phyloP scores from a whole-genome alignment of 2,113 vertebrate species.

The Spermophilus dauricus region DNA sequence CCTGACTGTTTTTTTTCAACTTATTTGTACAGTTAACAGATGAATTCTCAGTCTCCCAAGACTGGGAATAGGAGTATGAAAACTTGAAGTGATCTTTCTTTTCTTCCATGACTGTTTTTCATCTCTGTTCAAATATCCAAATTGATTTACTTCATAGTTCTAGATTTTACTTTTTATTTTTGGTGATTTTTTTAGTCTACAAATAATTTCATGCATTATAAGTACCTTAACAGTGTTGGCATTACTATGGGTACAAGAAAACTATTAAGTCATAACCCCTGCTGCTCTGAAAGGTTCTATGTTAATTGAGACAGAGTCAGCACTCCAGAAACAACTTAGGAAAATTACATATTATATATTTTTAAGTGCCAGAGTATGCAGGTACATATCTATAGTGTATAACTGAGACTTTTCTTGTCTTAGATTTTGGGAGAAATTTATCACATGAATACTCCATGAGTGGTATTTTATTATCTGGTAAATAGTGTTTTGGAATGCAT shows the following conservation, averaged over 20 bases:
- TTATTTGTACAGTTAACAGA: slow-evolving; percentile 76
- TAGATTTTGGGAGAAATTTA: slow-evolving; percentile 21
- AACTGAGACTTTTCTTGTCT: background rate
- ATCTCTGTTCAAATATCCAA: slow-evolving; percentile 64
- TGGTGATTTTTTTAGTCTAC: background rate
- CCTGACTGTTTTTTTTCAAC: background rate
- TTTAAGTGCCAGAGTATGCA: background rate
- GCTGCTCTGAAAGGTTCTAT: background rate
- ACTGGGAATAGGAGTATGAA: slow-evolving; percentile 64
- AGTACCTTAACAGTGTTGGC: background rate
- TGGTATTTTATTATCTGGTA: background rate
- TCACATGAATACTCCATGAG: background rate
- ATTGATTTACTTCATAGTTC: slow-evolving; percentile 58
- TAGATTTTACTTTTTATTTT: slow-evolving; percentile 42
- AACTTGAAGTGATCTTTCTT: slow-evolving; percentile 66
- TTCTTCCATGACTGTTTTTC: slow-evolving; percentile 58
- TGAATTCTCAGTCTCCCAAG: slow-evolving; percentile 73
- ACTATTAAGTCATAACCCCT: background rate
- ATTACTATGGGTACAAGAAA: background rate
- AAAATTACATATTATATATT: background rate
- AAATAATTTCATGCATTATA: background rate
- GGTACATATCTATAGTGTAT: background rate
- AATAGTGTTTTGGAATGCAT: background rate
- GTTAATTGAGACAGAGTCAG: background rate
- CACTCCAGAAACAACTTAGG: background rate